phyloP scores from a whole-genome alignment of 2,113 vertebrate species.

The Ameiurus melas region DNA sequence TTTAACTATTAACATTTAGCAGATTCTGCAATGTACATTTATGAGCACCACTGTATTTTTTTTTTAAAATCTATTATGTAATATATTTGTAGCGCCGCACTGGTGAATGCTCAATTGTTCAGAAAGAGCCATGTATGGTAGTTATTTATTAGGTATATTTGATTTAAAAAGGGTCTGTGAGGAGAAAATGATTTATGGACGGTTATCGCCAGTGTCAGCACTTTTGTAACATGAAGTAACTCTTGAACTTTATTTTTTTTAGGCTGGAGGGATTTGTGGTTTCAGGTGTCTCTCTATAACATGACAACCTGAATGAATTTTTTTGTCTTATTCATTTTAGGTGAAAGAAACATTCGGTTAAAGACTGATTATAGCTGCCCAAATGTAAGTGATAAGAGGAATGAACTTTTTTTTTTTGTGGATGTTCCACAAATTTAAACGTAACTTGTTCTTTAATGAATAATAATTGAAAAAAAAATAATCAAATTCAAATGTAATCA shows the following conservation, averaged over 20 bases:
- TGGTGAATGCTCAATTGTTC: neutral
- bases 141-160: too few relatives aligned
- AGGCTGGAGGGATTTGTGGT: neutral
- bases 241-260: neutral
- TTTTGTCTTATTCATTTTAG: neutral
- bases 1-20: too few relatives aligned
- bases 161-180: neutral
- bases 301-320: neutral
- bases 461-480: too few relatives aligned
- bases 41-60: too few relatives aligned
- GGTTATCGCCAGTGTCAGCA: neutral
- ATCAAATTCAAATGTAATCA: too few relatives aligned
- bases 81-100: neutral
- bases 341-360: neutral
- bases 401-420: too few relatives aligned
- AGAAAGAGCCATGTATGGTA: neutral
- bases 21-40: too few relatives aligned
- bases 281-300: neutral
- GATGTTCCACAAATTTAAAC: neutral
- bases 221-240: neutral
- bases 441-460: too few relatives aligned
- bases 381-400: neutral
- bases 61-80: neutral
- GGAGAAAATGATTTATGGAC: neutral
- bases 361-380: neutral